Evolutionary conservation across 53 echinoderm and acorn worm species (phyloP), one percentile per base, ranked within the genome.

Genomic region (Antedon mediterranea): DNA sequence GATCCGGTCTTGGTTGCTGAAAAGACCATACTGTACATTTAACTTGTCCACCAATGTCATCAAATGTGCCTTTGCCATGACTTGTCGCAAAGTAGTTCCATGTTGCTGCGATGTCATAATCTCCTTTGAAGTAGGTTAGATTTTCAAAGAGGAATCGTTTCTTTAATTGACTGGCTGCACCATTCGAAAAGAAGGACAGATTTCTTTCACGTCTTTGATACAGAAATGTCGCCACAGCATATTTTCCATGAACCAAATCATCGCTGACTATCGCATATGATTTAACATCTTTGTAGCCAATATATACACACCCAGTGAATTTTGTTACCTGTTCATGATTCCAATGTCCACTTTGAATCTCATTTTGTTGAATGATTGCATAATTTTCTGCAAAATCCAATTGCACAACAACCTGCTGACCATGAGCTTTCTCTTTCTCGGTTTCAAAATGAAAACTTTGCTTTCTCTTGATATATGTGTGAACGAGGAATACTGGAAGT

Each of bases 381-480:
- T 75, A 88, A 37, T 88, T 88, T 32, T 88, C 88, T 6, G 88
- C 74, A 71, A 81, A 88, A 72, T 88, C 88, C 28, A 88, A 82
- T 31, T 81, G 81, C 0, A 88, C 71, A 5, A 88, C 76, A 0
- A 79, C 79, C 34, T 71, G 71, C 3, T 82, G 3, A 9, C 72
- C 34, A 28, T 71, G 78, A 0, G 73, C 78, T 31, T 23, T 79
- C 3, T 31, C 32, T 29, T 82, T 88, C 30, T 82, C 32, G 28
- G 43, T 14, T 27, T 76, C 76, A 34, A 89, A 89, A 72, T 89
- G 85, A 4, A 43, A 80, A 72, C 79, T 83, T 34, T 85, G 85
- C 37, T 85, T 85, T 26, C 82, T 41, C 76, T 83, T 85, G 8
- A 77, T 71, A 74, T 72, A 82, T 0, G 79, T 80, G 74, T 88